Evolutionary conservation across 2,797 vertebrate species (phyloP).

Genomic region (Sebastes miniatus): DNA sequence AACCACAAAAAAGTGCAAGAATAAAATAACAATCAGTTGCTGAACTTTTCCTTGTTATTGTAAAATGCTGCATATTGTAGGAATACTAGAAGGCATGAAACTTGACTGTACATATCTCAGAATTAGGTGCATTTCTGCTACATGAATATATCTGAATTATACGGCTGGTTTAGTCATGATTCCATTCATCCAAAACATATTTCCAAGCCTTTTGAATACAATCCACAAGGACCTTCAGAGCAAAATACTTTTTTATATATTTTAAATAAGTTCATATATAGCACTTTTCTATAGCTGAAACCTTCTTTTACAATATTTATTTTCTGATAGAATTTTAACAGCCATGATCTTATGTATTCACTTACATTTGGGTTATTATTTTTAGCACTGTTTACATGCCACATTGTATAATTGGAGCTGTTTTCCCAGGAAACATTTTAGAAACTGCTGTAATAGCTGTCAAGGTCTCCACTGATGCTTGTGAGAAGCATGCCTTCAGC

Average conservation of each 20-base stretch:
- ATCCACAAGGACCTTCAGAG: neutral
- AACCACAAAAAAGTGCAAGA: neutral
- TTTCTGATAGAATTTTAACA: neutral
- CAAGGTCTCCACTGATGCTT: conserved; percentile 60
- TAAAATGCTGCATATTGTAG: neutral
- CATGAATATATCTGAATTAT: neutral
- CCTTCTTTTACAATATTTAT: neutral
- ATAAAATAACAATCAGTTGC: neutral
- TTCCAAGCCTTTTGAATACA: neutral
- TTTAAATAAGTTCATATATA: neutral
- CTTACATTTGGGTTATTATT: neutral
- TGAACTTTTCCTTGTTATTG: neutral
- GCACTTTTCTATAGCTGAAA: neutral
- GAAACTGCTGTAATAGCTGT: conserved; percentile 44
- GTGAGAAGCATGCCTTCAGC: conserved; percentile 60
- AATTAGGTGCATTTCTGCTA: neutral
- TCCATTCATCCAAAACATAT: neutral
- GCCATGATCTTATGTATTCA: neutral
- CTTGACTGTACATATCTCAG: neutral
- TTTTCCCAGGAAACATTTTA: conserved; percentile 1
- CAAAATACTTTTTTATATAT: neutral
- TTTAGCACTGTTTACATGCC: neutral
- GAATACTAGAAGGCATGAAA: neutral
- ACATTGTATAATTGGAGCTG: neutral
- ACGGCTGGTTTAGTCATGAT: neutral